These are phyloP conservation scores for Characodon lateralis DNA, from an alignment of 2,797 vertebrate species.

Conservation along the genomic window DNA sequence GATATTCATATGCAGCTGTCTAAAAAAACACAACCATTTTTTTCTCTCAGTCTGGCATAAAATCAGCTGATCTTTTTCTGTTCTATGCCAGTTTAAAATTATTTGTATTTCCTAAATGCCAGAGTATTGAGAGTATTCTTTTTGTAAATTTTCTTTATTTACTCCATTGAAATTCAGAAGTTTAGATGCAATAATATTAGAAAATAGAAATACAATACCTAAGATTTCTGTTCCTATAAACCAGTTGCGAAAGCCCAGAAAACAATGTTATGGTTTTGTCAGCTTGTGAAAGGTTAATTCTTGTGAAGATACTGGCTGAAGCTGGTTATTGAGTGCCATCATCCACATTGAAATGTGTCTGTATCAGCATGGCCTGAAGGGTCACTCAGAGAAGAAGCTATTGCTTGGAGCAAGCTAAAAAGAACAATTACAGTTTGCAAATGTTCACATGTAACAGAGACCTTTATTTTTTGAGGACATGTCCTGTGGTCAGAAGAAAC, in stretches of 20 bases:
- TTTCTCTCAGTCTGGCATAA: background rate
- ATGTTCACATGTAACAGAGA: background rate
- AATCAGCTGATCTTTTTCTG: background rate
- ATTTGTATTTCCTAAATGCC: background rate
- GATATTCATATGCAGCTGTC: background rate
- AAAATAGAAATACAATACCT: background rate
- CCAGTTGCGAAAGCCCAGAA: background rate
- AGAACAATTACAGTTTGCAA: background rate
- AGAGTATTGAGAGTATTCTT: background rate
- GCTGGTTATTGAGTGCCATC: background rate
- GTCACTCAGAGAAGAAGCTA: background rate
- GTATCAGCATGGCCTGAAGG: background rate
- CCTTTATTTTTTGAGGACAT: background rate
- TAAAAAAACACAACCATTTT: background rate
- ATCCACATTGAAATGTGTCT: background rate
- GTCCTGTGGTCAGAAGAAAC: background rate
- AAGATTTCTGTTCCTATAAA: background rate
- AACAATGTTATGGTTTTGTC: background rate
- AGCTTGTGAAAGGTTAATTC: background rate
- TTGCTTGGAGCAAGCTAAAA: background rate
- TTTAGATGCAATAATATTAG: background rate
- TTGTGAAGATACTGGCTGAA: background rate
- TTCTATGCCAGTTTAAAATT: background rate
- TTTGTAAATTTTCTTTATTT: background rate
- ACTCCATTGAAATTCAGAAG: background rate